These are phyloP conservation scores for Drosophila fulvimacula DNA, from an alignment of 2,888 invertebrate species.

Conservation along the genomic window DNA sequence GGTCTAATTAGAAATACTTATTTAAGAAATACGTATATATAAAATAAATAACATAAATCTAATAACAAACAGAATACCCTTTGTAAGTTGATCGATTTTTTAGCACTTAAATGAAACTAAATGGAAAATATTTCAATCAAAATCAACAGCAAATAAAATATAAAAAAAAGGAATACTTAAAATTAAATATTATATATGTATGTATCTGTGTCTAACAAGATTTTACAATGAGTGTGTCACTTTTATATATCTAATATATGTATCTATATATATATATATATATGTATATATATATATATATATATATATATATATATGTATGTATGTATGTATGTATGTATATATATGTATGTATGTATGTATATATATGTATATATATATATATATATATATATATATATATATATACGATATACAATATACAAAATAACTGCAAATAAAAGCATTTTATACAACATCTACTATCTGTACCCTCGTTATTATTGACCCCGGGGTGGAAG, in stretches of 20 bases:
- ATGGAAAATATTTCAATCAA: constrained; percentile 39
- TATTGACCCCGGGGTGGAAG: constrained; percentile 45
- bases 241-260: constrained; percentile 71
- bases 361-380: constrained; percentile 65
- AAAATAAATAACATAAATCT: constrained; percentile 36
- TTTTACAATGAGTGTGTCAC: constrained; percentile 79
- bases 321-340: constrained; percentile 54
- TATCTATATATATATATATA: constrained; percentile 61
- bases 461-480: background rate
- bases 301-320: constrained; percentile 69
- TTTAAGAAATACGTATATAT: constrained; percentile 23
- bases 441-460: constrained; percentile 70
- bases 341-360: constrained; percentile 70
- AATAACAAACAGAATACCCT: constrained; percentile 40
- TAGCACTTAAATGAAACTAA: constrained; percentile 35
- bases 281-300: constrained; percentile 69
- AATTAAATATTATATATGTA: constrained; percentile 37
- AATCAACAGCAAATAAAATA: constrained; percentile 23
- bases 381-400: constrained; percentile 66
- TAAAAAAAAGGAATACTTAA: constrained; percentile 16
- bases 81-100: constrained; percentile 49
- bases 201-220: constrained; percentile 77
- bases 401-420: constrained; percentile 59
- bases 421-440: constrained; percentile 69
- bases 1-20: constrained; percentile 43